These are phyloP conservation scores for Heliconius charithonia DNA, from an alignment of 2,888 invertebrate species.

Conservation along the genomic window DNA sequence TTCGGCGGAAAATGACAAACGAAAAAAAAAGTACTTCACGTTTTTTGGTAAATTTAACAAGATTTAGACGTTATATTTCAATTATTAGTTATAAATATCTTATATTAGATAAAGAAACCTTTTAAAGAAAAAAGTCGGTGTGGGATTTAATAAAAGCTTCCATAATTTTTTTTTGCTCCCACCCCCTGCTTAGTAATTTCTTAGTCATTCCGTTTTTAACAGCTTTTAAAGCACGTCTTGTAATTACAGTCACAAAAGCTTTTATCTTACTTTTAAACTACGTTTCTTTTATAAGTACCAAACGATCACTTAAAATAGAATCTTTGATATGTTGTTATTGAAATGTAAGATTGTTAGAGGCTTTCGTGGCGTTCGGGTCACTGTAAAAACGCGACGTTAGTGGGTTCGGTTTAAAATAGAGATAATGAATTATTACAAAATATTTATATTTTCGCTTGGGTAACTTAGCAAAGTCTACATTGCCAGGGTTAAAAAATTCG, in stretches of 20 bases:
- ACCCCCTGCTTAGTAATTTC: conserved; percentile 5
- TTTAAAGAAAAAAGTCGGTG: not conserved
- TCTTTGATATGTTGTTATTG: not conserved
- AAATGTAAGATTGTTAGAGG: not conserved
- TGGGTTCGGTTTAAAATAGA: too few relatives aligned
- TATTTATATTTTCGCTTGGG: too few relatives aligned
- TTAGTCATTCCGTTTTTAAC: conserved; percentile 17
- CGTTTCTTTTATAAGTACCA: not conserved
- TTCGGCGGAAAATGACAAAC: too few relatives aligned
- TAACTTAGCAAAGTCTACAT: too few relatives aligned
- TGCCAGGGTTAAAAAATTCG: too few relatives aligned
- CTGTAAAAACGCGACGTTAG: too few relatives aligned
- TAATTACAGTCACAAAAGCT: conserved; percentile 22
- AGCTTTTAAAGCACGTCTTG: conserved; percentile 20
- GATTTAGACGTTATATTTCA: too few relatives aligned
- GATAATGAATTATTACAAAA: too few relatives aligned
- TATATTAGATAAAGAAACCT: not conserved
- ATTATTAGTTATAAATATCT: not conserved
- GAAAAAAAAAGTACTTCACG: too few relatives aligned
- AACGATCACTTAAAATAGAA: not conserved
- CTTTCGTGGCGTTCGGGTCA: too few relatives aligned
- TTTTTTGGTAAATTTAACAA: too few relatives aligned
- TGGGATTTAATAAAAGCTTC: conserved; percentile 17
- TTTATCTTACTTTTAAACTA: conserved; percentile 14
- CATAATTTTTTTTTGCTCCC: not conserved